Base-by-base conservation (phyloP, 2,113 vertebrate species). In the Carassius carassius region DNA sequence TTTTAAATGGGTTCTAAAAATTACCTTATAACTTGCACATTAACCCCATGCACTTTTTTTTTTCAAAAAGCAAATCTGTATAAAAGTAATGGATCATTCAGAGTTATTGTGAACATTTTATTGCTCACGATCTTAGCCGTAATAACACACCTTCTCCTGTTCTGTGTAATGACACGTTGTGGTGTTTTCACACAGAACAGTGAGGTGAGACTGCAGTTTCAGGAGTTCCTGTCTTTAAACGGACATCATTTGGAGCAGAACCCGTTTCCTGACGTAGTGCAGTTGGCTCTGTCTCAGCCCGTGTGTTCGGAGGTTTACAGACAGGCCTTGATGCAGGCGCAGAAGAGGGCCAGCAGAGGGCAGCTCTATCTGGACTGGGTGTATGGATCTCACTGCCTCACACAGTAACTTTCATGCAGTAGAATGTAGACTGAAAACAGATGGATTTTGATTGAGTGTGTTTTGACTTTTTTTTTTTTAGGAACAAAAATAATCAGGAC, bases 161-260 rank as follows among this genome's bases (percentile, higher is more conserved):
- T 23, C 23, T 21, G 47, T 76, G 11, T 11, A 32, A 32, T 19
- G 7, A 29, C 11, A 85, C 82, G 75, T 19, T 86, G 19, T 47
- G 9, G 13, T 89, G 85, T 91, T 32, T 21, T 78, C 58, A 6
- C 83, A n/a, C 89, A 99, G 98, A 96, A 96, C 87, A 94, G 94
- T 83, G 92, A 93, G 63, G 91, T 96, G 56, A 93, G 97, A 85
- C 95, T 96, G 91, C 96, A 98, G 87, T 99, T 99, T 92, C 98
- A 99, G 90, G 97, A 97, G 93, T 99, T 99, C 93, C 92, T 99
- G 86, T 98, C 97, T 87, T 94, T 97, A 88, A 98, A 96, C 60
- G 97, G 97, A 56, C 97, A 98, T 90, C 97, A 96, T 51, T 94
- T 99, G 90, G 97, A 97, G 87, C 95, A 96, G 83, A 95, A 94